Percentiles rank a stretch among this genome's conserved stretches.
Conservation (phyloP, 2,113 vertebrate species). For the Origma solitaria region DNA sequence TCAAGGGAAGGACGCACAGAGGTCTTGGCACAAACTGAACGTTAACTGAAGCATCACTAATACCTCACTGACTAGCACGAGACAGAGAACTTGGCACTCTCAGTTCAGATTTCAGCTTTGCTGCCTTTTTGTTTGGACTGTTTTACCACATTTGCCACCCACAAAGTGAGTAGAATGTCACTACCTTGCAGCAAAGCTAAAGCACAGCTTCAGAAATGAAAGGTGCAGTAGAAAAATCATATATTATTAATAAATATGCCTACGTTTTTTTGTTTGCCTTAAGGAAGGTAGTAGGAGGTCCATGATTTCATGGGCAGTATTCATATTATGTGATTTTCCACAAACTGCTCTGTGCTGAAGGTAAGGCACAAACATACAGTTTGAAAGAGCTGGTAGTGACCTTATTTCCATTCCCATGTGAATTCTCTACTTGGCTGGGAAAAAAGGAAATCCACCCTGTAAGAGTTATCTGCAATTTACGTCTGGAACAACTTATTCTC, state of each 20-base stretch:
- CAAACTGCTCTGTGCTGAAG: background rate
- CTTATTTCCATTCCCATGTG: background rate
- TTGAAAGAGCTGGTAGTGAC: background rate
- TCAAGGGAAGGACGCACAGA: background rate
- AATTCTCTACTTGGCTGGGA: background rate
- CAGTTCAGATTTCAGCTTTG: background rate
- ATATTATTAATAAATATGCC: background rate
- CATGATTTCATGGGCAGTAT: background rate
- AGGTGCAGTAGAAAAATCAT: background rate
- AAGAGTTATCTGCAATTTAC: background rate
- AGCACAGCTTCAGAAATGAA: background rate
- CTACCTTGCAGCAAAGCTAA: background rate
- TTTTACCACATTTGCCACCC: background rate
- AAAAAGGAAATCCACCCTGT: background rate
- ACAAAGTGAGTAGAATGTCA: background rate
- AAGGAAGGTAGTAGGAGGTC: background rate
- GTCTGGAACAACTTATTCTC: background rate
- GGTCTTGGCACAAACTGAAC: background rate
- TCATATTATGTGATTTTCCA: background rate
- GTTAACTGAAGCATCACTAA: background rate
- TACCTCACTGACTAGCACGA: background rate
- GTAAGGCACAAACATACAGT: background rate
- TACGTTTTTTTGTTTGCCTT: background rate
- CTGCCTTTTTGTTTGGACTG: background rate
- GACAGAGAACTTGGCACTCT: background rate